Evolutionary conservation across 2,113 vertebrate genomes (phyloP).

Genomic region (Lichenostomus cassidix): DNA sequence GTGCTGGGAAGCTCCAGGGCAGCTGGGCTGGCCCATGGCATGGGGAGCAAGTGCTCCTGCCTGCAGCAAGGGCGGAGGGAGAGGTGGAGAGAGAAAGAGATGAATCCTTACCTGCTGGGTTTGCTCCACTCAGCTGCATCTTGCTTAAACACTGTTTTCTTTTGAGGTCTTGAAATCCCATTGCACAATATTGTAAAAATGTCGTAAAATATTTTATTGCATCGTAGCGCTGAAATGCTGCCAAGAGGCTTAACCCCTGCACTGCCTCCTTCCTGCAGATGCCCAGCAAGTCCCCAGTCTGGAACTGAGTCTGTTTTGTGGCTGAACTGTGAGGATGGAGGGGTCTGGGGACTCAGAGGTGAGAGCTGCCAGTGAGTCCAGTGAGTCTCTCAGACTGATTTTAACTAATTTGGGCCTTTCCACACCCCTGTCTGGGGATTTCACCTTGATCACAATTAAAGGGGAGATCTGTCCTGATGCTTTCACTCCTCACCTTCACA

Average conservation of each 20-base stretch:
- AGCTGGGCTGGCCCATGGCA: neutral
- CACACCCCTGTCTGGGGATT: rapidly evolving
- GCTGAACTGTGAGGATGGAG: neutral
- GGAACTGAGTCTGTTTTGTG: neutral
- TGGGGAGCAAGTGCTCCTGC: neutral
- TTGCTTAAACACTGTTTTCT: neutral
- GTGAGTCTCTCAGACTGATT: neutral
- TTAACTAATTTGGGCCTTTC: neutral
- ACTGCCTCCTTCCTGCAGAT: neutral
- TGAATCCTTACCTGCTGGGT: constrained; percentile 16
- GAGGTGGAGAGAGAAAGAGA: neutral
- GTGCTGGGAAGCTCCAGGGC: constrained; percentile 19
- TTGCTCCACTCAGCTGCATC: neutral
- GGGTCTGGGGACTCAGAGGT: neutral
- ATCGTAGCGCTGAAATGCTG: neutral
- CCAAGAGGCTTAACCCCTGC: constrained; percentile 52
- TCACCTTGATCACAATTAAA: neutral
- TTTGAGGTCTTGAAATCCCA: neutral
- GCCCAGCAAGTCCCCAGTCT: neutral
- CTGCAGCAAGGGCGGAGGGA: neutral
- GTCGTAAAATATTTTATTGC: constrained; percentile 52
- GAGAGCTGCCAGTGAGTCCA: neutral
- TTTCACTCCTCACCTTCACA: neutral
- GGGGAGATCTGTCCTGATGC: rapidly evolving
- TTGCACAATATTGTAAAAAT: constrained; percentile 52